Conservation (phyloP, 2,888 invertebrate genomes). For the Formica aserva region DNA sequence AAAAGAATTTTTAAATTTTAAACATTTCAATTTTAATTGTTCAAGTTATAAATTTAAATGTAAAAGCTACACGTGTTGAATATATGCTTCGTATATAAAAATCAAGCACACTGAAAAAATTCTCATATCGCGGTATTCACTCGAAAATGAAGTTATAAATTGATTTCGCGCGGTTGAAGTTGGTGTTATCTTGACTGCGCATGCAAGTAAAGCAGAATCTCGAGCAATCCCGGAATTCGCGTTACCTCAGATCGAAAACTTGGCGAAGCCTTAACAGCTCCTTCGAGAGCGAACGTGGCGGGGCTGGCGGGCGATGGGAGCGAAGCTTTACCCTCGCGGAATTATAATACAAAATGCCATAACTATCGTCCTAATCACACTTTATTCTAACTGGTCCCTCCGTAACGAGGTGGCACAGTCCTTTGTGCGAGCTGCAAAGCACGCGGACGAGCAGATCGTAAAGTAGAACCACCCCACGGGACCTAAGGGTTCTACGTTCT, state of each 20-base stretch:
- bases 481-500: constrained; percentile 78
- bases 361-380: constrained; percentile 85
- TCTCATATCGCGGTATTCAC: constrained; percentile 58
- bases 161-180: constrained; percentile 27
- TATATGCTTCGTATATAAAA: background rate
- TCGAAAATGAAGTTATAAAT: constrained; percentile 32
- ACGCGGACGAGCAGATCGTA: constrained; percentile 81
- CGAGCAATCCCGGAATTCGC: constrained; percentile 49
- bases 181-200: constrained; percentile 43
- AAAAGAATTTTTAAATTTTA: background rate
- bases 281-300: constrained; percentile 73
- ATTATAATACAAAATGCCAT: constrained; percentile 85
- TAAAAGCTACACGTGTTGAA: background rate
- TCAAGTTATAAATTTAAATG: too few species aligned
- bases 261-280: constrained; percentile 80
- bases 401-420: constrained; percentile 81
- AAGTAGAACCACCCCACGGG: constrained; percentile 82
- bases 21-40: background rate
- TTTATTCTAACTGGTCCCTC: constrained; percentile 83
- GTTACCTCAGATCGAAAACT: constrained; percentile 76
- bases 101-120: background rate
- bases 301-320: constrained; percentile 38
- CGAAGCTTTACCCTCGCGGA: constrained; percentile 76
- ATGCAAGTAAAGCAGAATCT: constrained; percentile 47
- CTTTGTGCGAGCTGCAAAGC: constrained; percentile 79